Percentiles rank a stretch among this genome's conserved stretches.
Conservation (phyloP, 2,888 invertebrate species). For the Diarsia brunnea region DNA sequence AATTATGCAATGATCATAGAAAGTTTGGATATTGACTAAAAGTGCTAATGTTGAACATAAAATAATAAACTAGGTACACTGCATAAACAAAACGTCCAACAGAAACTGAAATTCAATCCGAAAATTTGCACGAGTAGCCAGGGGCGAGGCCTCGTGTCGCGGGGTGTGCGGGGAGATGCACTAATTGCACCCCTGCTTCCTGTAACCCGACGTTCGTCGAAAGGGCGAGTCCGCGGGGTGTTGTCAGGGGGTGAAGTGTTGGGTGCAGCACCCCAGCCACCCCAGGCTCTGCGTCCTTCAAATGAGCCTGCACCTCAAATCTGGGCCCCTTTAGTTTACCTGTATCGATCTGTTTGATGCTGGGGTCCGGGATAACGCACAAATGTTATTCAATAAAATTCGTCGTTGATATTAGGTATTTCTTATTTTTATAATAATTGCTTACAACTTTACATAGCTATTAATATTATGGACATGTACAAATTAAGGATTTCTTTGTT, state of each 20-base stretch:
- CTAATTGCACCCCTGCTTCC: constrained; percentile 36
- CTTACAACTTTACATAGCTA: background rate
- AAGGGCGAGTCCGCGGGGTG: constrained; percentile 39
- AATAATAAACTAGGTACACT: background rate
- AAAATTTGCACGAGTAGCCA: background rate
- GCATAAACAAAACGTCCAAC: constrained; percentile 4
- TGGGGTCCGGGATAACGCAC: background rate
- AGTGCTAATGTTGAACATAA: background rate
- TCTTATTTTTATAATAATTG: background rate
- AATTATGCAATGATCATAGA: background rate
- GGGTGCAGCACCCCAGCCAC: constrained; percentile 37
- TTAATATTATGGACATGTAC: background rate
- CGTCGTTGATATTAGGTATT: background rate
- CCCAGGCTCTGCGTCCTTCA: constrained; percentile 23
- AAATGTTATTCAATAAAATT: background rate
- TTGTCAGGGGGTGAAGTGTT: constrained; percentile 26
- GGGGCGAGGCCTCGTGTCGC: background rate
- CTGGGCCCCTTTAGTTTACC: constrained; percentile 21
- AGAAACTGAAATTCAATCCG: background rate
- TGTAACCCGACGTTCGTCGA: background rate
- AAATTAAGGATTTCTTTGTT: background rate
- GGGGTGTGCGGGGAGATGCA: constrained; percentile 25
- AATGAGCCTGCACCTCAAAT: constrained; percentile 29
- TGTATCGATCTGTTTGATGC: constrained; percentile 35
- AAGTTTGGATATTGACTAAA: background rate